Percentiles rank a stretch among this genome's conserved stretches.
These are phyloP conservation scores for Echinops telfairi DNA, from an alignment of 2,113 vertebrate species.

Conservation along the genomic window DNA sequence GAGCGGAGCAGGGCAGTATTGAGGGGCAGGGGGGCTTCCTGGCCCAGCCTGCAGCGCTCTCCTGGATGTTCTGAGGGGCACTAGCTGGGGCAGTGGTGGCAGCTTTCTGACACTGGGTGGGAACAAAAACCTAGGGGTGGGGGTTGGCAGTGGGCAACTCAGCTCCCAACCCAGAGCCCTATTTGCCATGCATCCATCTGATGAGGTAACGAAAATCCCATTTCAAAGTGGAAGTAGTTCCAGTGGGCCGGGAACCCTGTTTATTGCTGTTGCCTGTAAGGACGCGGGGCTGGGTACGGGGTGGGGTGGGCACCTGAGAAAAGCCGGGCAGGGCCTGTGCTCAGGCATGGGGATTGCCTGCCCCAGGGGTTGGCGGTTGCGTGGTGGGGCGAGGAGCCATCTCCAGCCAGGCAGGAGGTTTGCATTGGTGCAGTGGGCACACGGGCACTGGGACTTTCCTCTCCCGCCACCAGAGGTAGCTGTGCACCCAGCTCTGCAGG, in stretches of 20 bases:
- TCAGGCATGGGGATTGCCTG: not conserved
- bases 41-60: not conserved
- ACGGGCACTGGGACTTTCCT: not conserved
- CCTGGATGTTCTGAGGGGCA: not conserved
- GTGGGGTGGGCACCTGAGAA: slow-evolving; percentile 34
- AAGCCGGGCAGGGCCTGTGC: not conserved
- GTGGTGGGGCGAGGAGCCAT: not conserved
- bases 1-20: not conserved
- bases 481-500: slow-evolving; percentile 6
- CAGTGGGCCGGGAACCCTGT: not conserved
- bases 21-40: not conserved
- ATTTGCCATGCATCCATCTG: not conserved
- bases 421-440: not conserved
- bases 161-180: not conserved
- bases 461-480: slow-evolving; percentile 71
- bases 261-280: slow-evolving; percentile 70
- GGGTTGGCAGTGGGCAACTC: not conserved
- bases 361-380: not conserved
- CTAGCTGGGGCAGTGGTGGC: not conserved
- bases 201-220: slow-evolving; percentile 31
- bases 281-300: not conserved
- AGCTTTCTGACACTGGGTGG: not conserved
- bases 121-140: not conserved
- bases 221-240: not conserved
- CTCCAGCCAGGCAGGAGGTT: not conserved